phyloP scores from a whole-genome alignment of 1,140 invertebrate genomes.

The Lepidotrigona ventralis region DNA sequence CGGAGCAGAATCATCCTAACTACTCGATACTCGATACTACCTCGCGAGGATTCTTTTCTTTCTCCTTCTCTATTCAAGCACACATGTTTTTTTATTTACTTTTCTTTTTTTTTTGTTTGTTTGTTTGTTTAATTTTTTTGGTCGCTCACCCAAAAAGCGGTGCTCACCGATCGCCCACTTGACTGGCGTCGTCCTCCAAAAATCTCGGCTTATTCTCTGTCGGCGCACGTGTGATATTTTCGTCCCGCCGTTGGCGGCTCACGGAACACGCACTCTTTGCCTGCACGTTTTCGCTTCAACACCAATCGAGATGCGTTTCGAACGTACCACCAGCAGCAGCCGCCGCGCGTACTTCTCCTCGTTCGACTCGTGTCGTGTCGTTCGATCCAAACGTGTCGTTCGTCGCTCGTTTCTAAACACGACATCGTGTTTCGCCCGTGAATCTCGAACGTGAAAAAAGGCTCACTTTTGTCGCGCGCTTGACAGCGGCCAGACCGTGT shows the following conservation, averaged over 20 bases:
- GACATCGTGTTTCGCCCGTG: too few relatives aligned
- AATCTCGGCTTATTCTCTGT: slow-evolving; percentile 51
- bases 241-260: slow-evolving; percentile 54
- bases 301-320: slow-evolving; percentile 23
- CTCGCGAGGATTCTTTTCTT: neutral
- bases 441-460: neutral
- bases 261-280: slow-evolving; percentile 62
- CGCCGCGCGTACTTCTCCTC: neutral
- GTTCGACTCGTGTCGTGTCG: neutral
- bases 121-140: neutral
- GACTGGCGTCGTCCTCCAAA: slow-evolving; percentile 50
- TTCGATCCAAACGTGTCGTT: neutral
- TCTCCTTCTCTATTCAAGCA: neutral
- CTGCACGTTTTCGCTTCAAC: slow-evolving; percentile 28
- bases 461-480: slow-evolving; percentile 22
- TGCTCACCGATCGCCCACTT: slow-evolving; percentile 53
- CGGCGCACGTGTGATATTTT: slow-evolving; percentile 67
- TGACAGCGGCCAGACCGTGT: slow-evolving; percentile 5
- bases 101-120: neutral
- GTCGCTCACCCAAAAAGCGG: slow-evolving; percentile 48
- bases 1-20: neutral
- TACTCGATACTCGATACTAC: neutral
- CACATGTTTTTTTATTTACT: neutral
- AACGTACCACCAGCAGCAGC: too few relatives aligned
- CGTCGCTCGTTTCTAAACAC: neutral